Percentiles rank a stretch among this genome's conserved stretches.
phyloP scores from a whole-genome alignment of 2,797 vertebrate species.

The Semotilus atromaculatus region DNA sequence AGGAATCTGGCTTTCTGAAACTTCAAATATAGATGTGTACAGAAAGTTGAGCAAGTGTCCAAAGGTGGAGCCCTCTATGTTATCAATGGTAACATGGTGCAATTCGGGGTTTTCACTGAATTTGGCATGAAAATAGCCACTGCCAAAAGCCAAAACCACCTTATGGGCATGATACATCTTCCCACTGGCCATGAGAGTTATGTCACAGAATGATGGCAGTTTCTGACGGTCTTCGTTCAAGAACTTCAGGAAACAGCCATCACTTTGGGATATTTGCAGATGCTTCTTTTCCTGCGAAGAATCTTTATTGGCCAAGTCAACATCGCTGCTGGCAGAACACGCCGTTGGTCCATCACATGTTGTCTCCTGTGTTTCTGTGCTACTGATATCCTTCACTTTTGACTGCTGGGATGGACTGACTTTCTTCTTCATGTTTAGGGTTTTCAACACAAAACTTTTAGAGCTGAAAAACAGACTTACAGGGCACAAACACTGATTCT shows the following conservation, averaged over 20 bases:
- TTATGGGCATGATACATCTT: constrained; percentile 90
- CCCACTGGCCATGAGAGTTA: constrained; percentile 88
- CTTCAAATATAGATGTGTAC: constrained; percentile 90
- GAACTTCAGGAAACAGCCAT: constrained; percentile 88
- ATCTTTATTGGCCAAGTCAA: constrained; percentile 25
- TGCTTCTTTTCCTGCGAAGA: constrained; percentile 72
- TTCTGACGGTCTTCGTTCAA: constrained; percentile 91
- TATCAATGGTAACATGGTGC: constrained; percentile 86
- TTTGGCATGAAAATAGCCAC: constrained; percentile 95
- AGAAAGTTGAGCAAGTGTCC: constrained; percentile 90
- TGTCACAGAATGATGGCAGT: constrained; percentile 87
- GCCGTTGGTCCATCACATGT: not conserved
- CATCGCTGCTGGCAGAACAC: not conserved
- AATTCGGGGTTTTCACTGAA: constrained; percentile 88
- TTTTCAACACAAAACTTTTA: not conserved
- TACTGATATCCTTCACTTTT: constrained; percentile 59
- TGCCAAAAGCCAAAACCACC: constrained; percentile 94
- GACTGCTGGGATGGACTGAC: constrained; percentile 54
- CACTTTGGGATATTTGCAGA: constrained; percentile 85
- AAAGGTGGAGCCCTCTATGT: constrained; percentile 90
- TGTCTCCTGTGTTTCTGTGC: constrained; percentile 34
- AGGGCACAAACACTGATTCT: not conserved
- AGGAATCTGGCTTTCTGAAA: constrained; percentile 86
- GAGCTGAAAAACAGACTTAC: constrained; percentile 6
- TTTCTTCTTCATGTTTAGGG: constrained; percentile 56